Conservation (phyloP, 1,140 invertebrate genomes). For the Choristoneura fumiferana region DNA sequence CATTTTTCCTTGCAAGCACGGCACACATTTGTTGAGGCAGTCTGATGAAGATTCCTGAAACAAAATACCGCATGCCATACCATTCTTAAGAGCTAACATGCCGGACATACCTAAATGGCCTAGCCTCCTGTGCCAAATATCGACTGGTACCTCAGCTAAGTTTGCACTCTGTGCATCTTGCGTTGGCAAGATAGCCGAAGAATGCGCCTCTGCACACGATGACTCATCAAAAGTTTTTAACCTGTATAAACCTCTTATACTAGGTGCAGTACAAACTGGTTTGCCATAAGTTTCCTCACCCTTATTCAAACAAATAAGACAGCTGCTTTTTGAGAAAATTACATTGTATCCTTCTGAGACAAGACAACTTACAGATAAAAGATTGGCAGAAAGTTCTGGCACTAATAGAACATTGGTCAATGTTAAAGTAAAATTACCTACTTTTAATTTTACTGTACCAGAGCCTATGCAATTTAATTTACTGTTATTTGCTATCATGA, state of each 20-base stretch:
- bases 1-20: constrained; percentile 17
- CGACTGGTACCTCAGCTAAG: not conserved
- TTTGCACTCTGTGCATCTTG: constrained; percentile 6
- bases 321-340: not conserved
- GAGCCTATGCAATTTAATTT: not conserved
- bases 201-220: not conserved
- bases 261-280: not conserved
- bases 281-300: constrained; percentile 16
- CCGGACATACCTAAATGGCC: not conserved
- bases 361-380: constrained; percentile 15
- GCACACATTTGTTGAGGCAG: not conserved
- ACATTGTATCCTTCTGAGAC: not conserved
- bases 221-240: not conserved
- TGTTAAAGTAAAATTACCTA: not conserved
- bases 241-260: constrained; percentile 5
- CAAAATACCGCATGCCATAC: not conserved
- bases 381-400: constrained; percentile 9
- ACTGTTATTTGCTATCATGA: not conserved
- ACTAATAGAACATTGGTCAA: constrained; percentile 15
- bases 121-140: constrained; percentile 1
- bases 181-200: constrained; percentile 9
- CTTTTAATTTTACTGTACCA: not conserved
- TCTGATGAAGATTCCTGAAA: not conserved
- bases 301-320: not conserved
- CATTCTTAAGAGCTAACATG: constrained; percentile 5